Evolutionary conservation across 2,888 invertebrate species (phyloP).

Genomic region (Melanchra persicariae): DNA sequence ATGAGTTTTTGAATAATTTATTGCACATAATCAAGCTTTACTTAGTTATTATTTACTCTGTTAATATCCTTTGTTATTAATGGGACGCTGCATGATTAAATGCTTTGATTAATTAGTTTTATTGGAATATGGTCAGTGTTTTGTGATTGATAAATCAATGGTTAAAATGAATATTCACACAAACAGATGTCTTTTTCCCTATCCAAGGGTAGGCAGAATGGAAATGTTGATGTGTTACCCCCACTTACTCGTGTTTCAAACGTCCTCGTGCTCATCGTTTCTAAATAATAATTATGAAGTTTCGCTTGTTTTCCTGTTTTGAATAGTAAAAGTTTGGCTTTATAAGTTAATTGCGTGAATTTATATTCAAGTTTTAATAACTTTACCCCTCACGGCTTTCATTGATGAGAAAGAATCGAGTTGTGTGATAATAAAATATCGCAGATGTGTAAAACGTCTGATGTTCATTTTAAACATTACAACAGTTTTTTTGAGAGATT

Average conservation of each 20-base stretch:
- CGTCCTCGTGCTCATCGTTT: neutral
- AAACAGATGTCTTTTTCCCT: neutral
- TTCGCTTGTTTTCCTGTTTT: neutral
- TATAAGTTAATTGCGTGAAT: neutral
- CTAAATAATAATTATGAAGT: neutral
- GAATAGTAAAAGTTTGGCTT: neutral
- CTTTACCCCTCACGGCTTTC: neutral
- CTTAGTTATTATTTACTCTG: constrained; percentile 6
- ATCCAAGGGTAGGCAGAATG: neutral
- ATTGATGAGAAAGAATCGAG: no score
- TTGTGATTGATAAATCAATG: constrained; percentile 6
- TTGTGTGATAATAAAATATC: neutral
- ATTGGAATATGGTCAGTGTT: constrained; percentile 5
- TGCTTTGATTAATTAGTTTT: constrained; percentile 23
- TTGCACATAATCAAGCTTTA: constrained; percentile 20
- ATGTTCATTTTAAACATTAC: no score
- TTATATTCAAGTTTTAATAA: neutral
- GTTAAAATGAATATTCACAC: neutral
- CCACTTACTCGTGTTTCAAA: neutral
- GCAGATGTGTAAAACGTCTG: neutral
- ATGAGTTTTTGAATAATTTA: constrained; percentile 15
- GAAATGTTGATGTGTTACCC: neutral
- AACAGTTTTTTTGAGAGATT: no score
- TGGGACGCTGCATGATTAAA: neutral
- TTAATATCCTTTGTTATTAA: constrained; percentile 15